Conservation (phyloP, 1,140 invertebrate genomes). For the Trachymyrmex septentrionalis region DNA sequence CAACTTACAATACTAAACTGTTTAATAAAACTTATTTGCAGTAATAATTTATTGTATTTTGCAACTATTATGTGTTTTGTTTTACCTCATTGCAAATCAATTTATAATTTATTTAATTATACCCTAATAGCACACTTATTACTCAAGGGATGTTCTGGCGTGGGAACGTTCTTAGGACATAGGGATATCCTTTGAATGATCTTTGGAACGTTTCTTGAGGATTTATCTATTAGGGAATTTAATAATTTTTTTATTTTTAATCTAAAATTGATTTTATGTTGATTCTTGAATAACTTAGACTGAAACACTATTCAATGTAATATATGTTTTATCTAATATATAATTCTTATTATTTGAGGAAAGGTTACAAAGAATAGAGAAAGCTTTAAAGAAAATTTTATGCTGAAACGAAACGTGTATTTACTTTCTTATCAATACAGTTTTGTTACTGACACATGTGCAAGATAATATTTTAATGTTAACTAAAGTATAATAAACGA, state of each 20-base stretch:
- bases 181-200: no score
- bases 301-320: not conserved
- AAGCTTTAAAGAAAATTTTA: slow-evolving; percentile 11
- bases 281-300: not conserved
- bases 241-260: not conserved
- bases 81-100: no score
- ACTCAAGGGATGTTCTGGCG: no score
- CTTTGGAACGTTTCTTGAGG: no score
- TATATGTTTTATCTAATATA: not conserved
- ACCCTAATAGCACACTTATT: not conserved
- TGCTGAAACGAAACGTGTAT: not conserved
- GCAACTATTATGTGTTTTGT: no score
- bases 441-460: not conserved
- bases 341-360: not conserved
- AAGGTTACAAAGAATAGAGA: not conserved
- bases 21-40: no score
- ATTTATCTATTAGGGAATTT: not conserved
- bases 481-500: not conserved
- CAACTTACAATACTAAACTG: no score
- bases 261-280: not conserved
- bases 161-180: no score
- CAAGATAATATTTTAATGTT: not conserved
- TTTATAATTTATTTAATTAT: not conserved
- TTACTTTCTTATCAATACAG: slow-evolving; percentile 1
- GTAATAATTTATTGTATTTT: no score